Evolutionary conservation across 2,113 vertebrate species (phyloP).

Genomic region (Aplodontia rufa): DNA sequence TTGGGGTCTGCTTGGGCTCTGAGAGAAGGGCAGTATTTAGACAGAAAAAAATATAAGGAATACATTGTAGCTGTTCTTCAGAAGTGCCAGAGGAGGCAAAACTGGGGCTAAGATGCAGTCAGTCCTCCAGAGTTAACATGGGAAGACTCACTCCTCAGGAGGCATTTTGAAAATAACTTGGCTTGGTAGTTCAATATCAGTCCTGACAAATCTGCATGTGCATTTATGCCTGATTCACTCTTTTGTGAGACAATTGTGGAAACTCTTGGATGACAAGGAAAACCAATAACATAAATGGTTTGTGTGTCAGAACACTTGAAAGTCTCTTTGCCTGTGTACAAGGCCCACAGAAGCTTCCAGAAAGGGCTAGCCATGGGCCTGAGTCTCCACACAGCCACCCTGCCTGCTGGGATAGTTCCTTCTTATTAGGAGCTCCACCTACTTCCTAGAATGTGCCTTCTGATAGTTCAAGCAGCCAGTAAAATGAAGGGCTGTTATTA

Average conservation of each 20-base stretch:
- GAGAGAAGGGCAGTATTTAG: background rate
- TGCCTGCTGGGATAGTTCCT: conserved; percentile 49
- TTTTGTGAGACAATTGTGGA: conserved; percentile 46
- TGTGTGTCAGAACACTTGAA: conserved; percentile 48
- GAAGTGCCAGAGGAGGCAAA: background rate
- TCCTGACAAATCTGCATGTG: conserved; percentile 34
- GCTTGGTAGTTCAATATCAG: conserved; percentile 32
- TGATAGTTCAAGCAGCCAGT: conserved; percentile 60
- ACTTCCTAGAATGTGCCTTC: conserved; percentile 40
- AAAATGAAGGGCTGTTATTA: conserved; percentile 17
- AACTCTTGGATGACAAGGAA: conserved; percentile 57
- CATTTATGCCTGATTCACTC: conserved; percentile 48
- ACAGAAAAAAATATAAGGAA: background rate
- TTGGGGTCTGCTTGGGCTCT: background rate
- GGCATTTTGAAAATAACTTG: background rate
- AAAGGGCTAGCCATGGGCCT: background rate
- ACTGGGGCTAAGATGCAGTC: background rate
- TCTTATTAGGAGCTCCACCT: conserved; percentile 65
- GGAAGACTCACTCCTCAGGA: background rate
- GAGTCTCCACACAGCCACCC: background rate
- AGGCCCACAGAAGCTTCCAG: background rate
- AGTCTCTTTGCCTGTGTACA: background rate
- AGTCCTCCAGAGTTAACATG: background rate
- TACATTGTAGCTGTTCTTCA: background rate
- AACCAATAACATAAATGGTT: background rate